Evolutionary conservation across 2,113 vertebrate genomes (phyloP), one percentile per base, ranked within the genome.

Genomic region (Lampris megalopsis): DNA sequence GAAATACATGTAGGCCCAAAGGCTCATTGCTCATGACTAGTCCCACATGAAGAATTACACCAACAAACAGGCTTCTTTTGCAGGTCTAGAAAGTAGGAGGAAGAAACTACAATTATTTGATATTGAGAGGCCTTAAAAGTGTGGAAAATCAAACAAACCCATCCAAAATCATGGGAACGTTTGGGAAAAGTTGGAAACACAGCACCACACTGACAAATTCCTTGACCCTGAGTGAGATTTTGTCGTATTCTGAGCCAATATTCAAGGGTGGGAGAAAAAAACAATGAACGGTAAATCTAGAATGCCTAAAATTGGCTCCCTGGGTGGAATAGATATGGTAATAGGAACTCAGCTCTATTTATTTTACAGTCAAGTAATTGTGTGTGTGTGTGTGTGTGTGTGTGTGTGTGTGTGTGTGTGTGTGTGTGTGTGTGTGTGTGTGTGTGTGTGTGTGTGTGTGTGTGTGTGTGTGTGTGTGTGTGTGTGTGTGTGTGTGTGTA

Each of bases 1-100:
- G 47, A 45, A 24, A 24, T 24, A 24, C 24, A 24, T 24, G 24
- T 24, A 24, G 50, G 1, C 38, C 11, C 48, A 40, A 42, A 45
- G 61, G 53, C 66, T 68, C 43, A 45, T 45, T 45, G 43, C 59
- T 68, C 61, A 35, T 66, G 73, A 68, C 56, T 71, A 0, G 63
- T 75, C 71, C 7, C 36, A 65, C 75, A 42, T 81, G 41, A 73
- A 67, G 63, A 47, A 7, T 47, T 60, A 2, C 0, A 5, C 42
- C 11, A 8, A 57, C 38, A 73, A 71, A 49, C 47, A 42, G 3
- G 48, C 24, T 68, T 68, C 52, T 64, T 1, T 9, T 58, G 71
- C 53, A 41, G 54, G 43, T 69, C 42, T 64, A 68, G 24, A 9
- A 13, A 71, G n/a, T 48, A 24, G 37, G 37, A 60, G 52, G 60